phyloP scores from a whole-genome alignment of 2,888 invertebrate species.

The Nomada ferruginata region DNA sequence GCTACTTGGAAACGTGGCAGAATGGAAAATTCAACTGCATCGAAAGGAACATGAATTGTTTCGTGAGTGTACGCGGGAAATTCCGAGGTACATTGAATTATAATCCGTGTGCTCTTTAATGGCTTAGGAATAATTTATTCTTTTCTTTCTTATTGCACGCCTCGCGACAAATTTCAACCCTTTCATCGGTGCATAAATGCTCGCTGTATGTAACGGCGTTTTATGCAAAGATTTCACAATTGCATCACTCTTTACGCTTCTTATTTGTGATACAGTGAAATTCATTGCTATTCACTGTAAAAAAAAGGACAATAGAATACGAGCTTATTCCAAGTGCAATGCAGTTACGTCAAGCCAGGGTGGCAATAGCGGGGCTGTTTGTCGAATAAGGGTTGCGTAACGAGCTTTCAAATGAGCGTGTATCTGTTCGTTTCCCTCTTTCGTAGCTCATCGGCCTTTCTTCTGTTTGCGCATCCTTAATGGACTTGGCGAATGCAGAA shows the following conservation, averaged over 20 bases:
- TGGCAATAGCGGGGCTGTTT: slow-evolving; percentile 50
- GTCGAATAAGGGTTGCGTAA: slow-evolving; percentile 59
- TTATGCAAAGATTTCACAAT: no score
- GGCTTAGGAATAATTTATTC: no score
- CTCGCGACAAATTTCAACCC: no score
- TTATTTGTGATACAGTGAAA: not conserved
- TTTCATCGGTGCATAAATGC: no score
- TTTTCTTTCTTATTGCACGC: no score
- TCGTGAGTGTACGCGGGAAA: not conserved
- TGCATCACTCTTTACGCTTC: not conserved
- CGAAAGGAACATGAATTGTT: not conserved
- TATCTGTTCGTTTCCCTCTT: slow-evolving; percentile 32
- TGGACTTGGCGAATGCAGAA: slow-evolving; percentile 48
- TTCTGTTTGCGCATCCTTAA: slow-evolving; percentile 59
- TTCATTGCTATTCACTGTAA: not conserved
- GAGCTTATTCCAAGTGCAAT: slow-evolving; percentile 15
- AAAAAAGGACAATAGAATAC: not conserved
- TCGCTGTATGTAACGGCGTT: no score
- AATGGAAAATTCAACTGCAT: not conserved
- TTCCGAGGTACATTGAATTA: not conserved
- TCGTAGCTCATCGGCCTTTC: slow-evolving; percentile 27
- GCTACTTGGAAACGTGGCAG: not conserved
- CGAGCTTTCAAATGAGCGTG: slow-evolving; percentile 44
- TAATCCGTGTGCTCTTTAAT: no score
- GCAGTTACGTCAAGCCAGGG: slow-evolving; percentile 38